Evolutionary conservation across 2,113 vertebrate species (phyloP), one percentile per base, ranked within the genome.

Genomic region (Atlantisia rogersi): DNA sequence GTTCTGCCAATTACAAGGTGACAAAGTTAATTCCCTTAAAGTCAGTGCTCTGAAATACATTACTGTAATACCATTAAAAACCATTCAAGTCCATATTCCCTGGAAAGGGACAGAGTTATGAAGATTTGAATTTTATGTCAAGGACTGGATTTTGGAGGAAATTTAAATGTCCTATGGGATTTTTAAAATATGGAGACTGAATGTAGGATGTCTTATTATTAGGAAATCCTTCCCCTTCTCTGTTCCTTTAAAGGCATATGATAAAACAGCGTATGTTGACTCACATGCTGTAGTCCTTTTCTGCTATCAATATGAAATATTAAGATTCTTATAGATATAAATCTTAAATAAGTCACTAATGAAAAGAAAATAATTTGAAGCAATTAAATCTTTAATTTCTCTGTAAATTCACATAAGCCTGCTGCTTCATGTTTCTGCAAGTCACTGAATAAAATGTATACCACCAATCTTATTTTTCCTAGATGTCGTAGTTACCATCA

Each of bases 11-110:
- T 82, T 97, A 87, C 2, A 2, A 80, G 64, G 42, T 9, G 11
- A 87, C 90, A 87, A 92, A 92, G 58, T 92, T 95, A 95, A 96
- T 97, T 96, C 82, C 19, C 68, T 92, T 86, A 81, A 90, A 71
- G 62, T 84, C 83, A 85, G 25, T 78, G 67, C 25, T 96, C 44
- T 90, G 37, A 90, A 82, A 91, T 42, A 79, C 16, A 73, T 77
- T 94, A 81, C 68, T 2, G 0, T 80, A 92, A 90, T 37, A 59
- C 15, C 37, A 77, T 91, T 95, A 84, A 62, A 87, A 84, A 16
- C 3, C 12, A 64, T 64, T 78, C 65, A 80, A 82, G 69, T 71
- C 10, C 73, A 56, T 64, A 90, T 48, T 73, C 32, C 62, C 40
- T 90, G 32, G 35, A 91, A 93, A 82, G 39, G 55, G 20, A 35